Evolutionary conservation across 37 sponge, comb jelly and placozoan genomes (phyloP), one percentile per base, ranked within the genome.

Genomic region (Petrosia ficiformis): DNA sequence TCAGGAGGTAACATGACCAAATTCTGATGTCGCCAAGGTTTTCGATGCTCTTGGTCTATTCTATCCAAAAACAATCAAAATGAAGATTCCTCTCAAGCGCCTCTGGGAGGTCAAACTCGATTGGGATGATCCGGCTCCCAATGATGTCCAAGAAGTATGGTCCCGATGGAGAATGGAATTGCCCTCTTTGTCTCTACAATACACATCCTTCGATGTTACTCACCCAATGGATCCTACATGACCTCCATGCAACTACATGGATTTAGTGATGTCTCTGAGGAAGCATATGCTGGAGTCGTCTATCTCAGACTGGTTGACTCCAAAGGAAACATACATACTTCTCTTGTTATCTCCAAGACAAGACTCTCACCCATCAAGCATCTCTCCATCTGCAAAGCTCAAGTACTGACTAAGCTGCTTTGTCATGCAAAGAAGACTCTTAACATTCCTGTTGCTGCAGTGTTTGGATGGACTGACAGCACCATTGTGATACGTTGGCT

Each of bases 231-330:
- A 48, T 48, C 16, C 54, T 48, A 10, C 16, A 10, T 16, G 16
- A 19, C 54, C 54, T 48, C 54, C 16, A 48, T 16, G 14, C 54
- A 48, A 48, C 22, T 64, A 24, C 65, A 64, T 28, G 65, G 65
- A 64, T 64, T 64, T 64, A 64, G 65, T 28, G 65, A 64, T 16
- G 65, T 29, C 19, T 64, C 65, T 64, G 65, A 64, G 65, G 31
- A 28, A 30, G 65, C 65, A 26, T 64, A 30, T 64, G 65, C 65
- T 29, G 65, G 65, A 64, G 54, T 48, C 14, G 16, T 48, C 54
- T 48, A 48, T 48, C 16, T 48, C 10, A 10, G 54, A 19, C 54
- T 64, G 10, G 32, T 64, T 22, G 65, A 64, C 65, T 64, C 65
- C 10, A 8, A n/a, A 10, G 32, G 65, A 8, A 64, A 8, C 8